A percentile compares a stretch with the other conserved stretches of the same genome.
phyloP scores from a whole-genome alignment of 2,888 invertebrate genomes.

The Cataglyphis albicans region DNA sequence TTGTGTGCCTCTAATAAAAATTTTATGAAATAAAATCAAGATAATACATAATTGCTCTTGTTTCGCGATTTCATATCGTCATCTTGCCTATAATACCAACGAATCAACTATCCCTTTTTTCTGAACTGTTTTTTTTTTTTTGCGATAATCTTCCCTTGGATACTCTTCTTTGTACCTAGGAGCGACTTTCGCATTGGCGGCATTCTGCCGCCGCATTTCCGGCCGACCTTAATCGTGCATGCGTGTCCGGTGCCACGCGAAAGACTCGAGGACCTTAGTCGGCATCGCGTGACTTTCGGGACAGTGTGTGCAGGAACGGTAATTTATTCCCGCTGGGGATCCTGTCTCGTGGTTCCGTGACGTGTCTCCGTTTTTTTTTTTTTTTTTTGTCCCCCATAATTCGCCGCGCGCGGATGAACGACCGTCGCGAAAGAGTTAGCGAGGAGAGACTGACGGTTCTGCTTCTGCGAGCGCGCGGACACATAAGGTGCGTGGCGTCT shows the following conservation, averaged over 20 bases:
- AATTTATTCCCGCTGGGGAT: slow-evolving; percentile 61
- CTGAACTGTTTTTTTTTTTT: not conserved
- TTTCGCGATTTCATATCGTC: not conserved
- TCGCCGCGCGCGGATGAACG: slow-evolving; percentile 27
- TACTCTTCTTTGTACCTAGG: not conserved
- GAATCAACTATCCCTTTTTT: slow-evolving; percentile 19
- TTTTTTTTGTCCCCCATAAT: not conserved
- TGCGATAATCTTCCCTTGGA: not conserved
- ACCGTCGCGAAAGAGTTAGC: slow-evolving; percentile 33
- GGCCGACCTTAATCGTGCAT: slow-evolving; percentile 65
- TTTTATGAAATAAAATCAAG: not conserved
- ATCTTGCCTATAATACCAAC: not conserved
- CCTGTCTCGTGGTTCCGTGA: slow-evolving; percentile 40
- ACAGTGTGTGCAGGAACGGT: slow-evolving; percentile 20
- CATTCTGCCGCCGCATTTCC: slow-evolving; percentile 54
- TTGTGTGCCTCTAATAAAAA: not conserved
- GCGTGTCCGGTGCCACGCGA: slow-evolving; percentile 64
- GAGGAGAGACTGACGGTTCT: not conserved
- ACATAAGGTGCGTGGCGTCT: slow-evolving; percentile 35
- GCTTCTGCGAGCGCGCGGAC: slow-evolving; percentile 23
- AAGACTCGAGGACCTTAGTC: slow-evolving; percentile 55
- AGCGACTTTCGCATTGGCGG: slow-evolving; percentile 25
- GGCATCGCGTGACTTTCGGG: slow-evolving; percentile 65
- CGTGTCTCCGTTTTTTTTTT: slow-evolving; percentile 31
- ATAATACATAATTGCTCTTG: not conserved